Conservation (phyloP, 30 jellyfish, hydroid and myxozoan species). For the Mastigias papua region DNA sequence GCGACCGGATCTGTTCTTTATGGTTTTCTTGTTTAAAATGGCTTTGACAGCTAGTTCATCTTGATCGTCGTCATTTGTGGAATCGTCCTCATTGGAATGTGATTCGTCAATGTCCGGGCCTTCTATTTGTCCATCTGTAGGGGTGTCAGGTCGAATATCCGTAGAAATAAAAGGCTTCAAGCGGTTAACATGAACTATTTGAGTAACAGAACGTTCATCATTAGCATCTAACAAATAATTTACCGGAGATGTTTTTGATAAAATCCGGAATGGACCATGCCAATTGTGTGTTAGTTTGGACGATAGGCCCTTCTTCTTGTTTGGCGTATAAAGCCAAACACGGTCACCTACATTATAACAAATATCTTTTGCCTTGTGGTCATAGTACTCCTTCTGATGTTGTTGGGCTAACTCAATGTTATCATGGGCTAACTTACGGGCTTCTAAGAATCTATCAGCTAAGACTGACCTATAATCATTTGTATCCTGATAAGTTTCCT, state of each 20-base stretch:
- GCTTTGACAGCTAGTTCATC: slow-evolving; percentile 2
- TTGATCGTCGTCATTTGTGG: background rate
- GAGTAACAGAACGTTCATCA: slow-evolving; percentile 29
- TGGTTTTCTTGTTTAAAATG: background rate
- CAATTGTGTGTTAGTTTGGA: slow-evolving; percentile 46
- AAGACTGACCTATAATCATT: slow-evolving; percentile 32
- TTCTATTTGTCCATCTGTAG: too few species aligned
- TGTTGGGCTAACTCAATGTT: slow-evolving; percentile 54
- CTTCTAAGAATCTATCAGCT: slow-evolving; percentile 28
- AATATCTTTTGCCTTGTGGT: slow-evolving; percentile 41
- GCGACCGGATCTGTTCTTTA: slow-evolving; percentile 26
- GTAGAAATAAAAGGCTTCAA: slow-evolving; percentile 29
- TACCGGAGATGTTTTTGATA: slow-evolving; percentile 53
- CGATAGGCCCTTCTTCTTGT: slow-evolving; percentile 45
- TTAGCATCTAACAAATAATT: slow-evolving; percentile 36
- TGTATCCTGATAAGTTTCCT: background rate
- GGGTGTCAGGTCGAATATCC: background rate
- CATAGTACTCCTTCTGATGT: slow-evolving; percentile 26
- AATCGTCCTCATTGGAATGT: background rate
- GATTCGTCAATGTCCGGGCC: too few species aligned
- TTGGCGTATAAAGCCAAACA: slow-evolving; percentile 74
- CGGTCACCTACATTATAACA: slow-evolving; percentile 36
- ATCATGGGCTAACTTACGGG: slow-evolving; percentile 33
- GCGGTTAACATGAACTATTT: slow-evolving; percentile 53
- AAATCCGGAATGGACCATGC: slow-evolving; percentile 80